Evolutionary conservation across 92 coral and sea anemone species (phyloP), one percentile per base, ranked within the genome.

Genomic region (Umimayanthus chanpuru): DNA sequence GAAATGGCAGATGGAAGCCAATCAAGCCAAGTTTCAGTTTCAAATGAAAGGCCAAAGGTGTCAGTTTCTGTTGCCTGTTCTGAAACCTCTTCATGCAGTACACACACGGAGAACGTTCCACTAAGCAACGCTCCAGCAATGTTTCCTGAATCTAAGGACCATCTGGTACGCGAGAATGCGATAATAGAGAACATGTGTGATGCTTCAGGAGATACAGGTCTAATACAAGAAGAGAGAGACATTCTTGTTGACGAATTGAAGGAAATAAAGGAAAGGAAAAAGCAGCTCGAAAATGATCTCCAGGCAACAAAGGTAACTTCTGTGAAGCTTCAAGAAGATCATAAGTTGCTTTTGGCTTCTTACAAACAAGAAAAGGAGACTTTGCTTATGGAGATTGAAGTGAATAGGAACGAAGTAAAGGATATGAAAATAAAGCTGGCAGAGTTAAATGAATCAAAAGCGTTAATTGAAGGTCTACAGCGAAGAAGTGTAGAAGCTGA

Each of bases 401-500:
- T 64, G 29, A 78, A 72, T 29, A 91, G 67, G 78, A 68, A 76
- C 28, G 96, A 94, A 28, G 77, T 87, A 15, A 78, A 85, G 47
- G 80, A 76, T 29, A 73, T 87, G 8, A 89, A 90, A 88, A 90
- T 50, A 39, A 95, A 92, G 38, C 82, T 93, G 41, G 77, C 89
- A 72, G 93, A 86, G 55, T 73, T 93, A 36, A 91, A 88, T 36
- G 91, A 90, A 58, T 64, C 90, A 29, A 90, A 90, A 39, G 50
- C 85, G 21, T 80, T 87, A 29, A 76, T 86, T 58, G 92, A 93
- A 2, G 89, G 88, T n/a, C 81, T 95, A 58, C 94, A 89, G 26
- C 87, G 91, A 90, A 93, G 84, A 58, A 93, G 90, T 18, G 73
- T 32, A 76, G 94, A 95, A 32, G 96, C 94, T 36, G 99, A 96